Evolutionary conservation across 2,113 vertebrate species (phyloP).

Genomic region (Salvelinus namaycush): DNA sequence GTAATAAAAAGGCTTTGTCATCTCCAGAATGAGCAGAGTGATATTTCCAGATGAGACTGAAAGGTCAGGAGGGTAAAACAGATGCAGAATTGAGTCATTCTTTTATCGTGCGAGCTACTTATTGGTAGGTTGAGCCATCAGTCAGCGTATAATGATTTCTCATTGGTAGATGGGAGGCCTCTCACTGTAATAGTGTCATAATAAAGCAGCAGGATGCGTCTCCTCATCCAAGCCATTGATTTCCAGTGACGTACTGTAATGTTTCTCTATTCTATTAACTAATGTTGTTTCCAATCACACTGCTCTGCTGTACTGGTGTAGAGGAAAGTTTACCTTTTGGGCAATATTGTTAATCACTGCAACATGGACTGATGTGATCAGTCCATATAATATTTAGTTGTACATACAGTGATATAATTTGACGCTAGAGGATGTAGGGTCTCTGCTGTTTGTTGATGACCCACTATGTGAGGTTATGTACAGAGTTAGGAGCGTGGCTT

Average conservation of each 20-base stretch:
- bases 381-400: too few relatives aligned
- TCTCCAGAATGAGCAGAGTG: conserved; percentile 2
- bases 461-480: too few relatives aligned
- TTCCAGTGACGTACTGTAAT: not conserved
- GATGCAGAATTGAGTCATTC: too few relatives aligned
- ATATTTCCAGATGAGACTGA: not conserved
- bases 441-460: too few relatives aligned
- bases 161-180: conserved; percentile 5
- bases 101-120: too few relatives aligned
- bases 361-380: too few relatives aligned
- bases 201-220: not conserved
- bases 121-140: conserved; percentile 1
- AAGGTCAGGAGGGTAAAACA: conserved; percentile 27
- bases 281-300: not conserved
- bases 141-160: not conserved
- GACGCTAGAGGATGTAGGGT: too few relatives aligned
- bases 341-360: too few relatives aligned
- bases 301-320: not conserved
- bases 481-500: too few relatives aligned
- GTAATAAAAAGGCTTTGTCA: not conserved
- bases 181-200: not conserved
- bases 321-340: too few relatives aligned
- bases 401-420: too few relatives aligned
- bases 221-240: conserved; percentile 13
- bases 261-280: not conserved